These are phyloP conservation scores for Pterostichus niger DNA, from an alignment of 2,888 invertebrate genomes.

Conservation along the genomic window DNA sequence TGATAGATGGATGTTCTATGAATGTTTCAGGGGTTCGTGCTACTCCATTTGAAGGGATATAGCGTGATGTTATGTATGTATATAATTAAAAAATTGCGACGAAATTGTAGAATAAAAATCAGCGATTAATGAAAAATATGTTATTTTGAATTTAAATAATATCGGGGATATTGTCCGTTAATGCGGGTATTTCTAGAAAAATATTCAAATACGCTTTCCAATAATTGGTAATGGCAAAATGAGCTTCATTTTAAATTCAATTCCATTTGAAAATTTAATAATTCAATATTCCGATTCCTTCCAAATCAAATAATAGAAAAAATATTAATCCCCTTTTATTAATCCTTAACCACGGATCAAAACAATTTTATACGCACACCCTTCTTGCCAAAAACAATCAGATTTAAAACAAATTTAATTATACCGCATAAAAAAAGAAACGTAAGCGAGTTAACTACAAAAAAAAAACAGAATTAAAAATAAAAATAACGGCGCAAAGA, in stretches of 20 bases:
- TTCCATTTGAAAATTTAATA: constrained; percentile 44
- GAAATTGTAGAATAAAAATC: no score
- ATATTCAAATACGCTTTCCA: constrained; percentile 30
- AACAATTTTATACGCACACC: not conserved
- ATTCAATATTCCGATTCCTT: constrained; percentile 2
- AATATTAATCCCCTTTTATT: constrained; percentile 49
- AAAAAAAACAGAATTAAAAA: not conserved
- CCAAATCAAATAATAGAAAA: constrained; percentile 28
- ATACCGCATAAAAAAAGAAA: not conserved
- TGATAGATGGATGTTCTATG: no score
- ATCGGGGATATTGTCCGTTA: not conserved
- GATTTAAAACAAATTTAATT: constrained; percentile 10
- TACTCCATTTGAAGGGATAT: no score
- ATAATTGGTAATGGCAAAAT: constrained; percentile 45
- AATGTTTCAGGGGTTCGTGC: no score
- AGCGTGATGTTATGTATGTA: no score
- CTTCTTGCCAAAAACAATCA: constrained; percentile 14
- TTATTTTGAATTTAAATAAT: not conserved
- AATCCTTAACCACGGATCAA: constrained; percentile 14
- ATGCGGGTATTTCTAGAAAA: not conserved
- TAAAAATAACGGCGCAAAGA: no score
- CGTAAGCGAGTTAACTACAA: not conserved
- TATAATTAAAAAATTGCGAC: no score
- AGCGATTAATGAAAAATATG: no score
- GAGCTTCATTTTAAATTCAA: constrained; percentile 33